Conservation (phyloP, 2,888 invertebrate species). For the Rhyacophila evoluta region DNA sequence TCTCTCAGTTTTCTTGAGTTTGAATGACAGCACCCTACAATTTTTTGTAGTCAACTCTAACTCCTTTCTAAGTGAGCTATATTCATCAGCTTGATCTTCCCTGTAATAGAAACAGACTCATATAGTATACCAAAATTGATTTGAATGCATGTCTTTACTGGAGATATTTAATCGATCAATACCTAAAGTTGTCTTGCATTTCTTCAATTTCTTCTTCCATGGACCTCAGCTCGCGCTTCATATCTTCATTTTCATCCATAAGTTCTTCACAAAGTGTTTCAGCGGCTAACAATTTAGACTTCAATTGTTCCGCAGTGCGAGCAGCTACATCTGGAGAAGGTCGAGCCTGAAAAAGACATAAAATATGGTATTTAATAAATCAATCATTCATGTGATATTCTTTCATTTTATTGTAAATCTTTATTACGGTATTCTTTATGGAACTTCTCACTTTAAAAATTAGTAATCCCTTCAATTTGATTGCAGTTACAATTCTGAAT, state of each 20-base stretch:
- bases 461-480: no score
- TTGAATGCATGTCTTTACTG: no score
- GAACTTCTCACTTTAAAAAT: no score
- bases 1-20: slow-evolving; percentile 95
- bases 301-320: slow-evolving; percentile 77
- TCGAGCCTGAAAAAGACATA: slow-evolving; percentile 64
- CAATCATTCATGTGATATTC: neutral
- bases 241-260: slow-evolving; percentile 96
- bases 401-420: no score
- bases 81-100: slow-evolving; percentile 98
- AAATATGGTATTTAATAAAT: no score
- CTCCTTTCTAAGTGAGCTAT: slow-evolving; percentile 92
- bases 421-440: no score
- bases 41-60: slow-evolving; percentile 97
- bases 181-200: slow-evolving; percentile 95
- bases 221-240: slow-evolving; percentile 92
- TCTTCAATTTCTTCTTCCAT: slow-evolving; percentile 98
- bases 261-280: slow-evolving; percentile 93
- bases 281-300: slow-evolving; percentile 87
- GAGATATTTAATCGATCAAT: no score
- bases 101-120: slow-evolving; percentile 64
- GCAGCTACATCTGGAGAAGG: slow-evolving; percentile 72
- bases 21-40: slow-evolving; percentile 97
- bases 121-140: no score
- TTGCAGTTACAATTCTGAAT: no score